Percentiles rank a stretch among this genome's conserved stretches.
Evolutionary conservation across 2,888 invertebrate species (phyloP).

Genomic region (Dasysyrphus albostriatus): DNA sequence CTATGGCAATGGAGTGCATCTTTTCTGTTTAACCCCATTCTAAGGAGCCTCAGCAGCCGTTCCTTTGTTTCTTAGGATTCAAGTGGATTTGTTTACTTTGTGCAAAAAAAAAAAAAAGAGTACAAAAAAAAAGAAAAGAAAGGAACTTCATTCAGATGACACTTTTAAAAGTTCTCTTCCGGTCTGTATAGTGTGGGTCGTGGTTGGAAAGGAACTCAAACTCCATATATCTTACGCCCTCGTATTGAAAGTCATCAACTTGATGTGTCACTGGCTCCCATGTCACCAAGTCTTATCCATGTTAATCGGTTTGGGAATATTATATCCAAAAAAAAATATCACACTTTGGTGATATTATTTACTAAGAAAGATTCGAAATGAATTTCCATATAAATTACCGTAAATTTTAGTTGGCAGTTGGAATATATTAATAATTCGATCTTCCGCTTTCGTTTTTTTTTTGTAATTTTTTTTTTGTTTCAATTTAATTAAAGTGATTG

Average conservation of each 20-base stretch:
- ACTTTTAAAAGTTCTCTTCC: constrained; percentile 34
- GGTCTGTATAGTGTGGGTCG: not conserved
- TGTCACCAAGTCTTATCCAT: not conserved
- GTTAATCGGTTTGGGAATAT: constrained; percentile 26
- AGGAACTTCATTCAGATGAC: constrained; percentile 43
- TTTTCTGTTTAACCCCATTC: constrained; percentile 61
- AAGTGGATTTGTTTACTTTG: constrained; percentile 64
- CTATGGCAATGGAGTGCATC: constrained; percentile 58
- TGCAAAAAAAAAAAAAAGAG: not conserved
- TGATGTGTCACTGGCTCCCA: constrained; percentile 63
- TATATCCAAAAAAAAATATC: not conserved
- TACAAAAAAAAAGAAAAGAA: constrained; percentile 8
- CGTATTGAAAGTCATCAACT: constrained; percentile 47
- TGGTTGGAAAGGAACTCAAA: not conserved
- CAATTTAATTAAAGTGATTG: constrained; percentile 61
- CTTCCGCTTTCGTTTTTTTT: constrained; percentile 26
- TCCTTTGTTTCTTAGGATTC: constrained; percentile 41
- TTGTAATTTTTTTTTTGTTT: not conserved
- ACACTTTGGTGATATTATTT: not conserved
- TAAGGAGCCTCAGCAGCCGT: constrained; percentile 34
- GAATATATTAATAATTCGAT: constrained; percentile 4
- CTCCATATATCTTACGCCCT: constrained; percentile 20
- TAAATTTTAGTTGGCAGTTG: not conserved
- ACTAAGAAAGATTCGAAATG: not conserved
- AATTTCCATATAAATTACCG: constrained; percentile 8